These are phyloP conservation scores for Gryllus longicercus DNA, from an alignment of 2,888 invertebrate genomes.

Conservation along the genomic window DNA sequence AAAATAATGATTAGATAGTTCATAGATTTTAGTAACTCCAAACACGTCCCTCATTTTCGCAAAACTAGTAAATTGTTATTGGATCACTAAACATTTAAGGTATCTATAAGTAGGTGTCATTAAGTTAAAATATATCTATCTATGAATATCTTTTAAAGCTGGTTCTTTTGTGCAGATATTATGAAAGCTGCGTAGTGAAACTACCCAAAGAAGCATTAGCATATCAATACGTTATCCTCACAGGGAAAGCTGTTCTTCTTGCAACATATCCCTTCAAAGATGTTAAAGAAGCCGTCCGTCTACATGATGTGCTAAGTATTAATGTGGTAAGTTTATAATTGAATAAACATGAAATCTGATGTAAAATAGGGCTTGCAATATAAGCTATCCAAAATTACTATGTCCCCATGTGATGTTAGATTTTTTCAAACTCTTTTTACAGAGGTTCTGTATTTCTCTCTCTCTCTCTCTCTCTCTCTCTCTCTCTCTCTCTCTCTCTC, in stretches of 20 bases:
- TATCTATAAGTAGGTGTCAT: too few species aligned
- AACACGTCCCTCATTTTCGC: neutral
- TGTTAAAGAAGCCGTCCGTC: constrained; percentile 19
- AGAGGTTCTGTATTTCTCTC: too few species aligned
- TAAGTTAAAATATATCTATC: too few species aligned
- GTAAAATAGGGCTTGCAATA: too few species aligned
- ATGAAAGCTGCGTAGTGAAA: constrained; percentile 23
- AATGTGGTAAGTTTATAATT: constrained; percentile 23
- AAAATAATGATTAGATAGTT: neutral
- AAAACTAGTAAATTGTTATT: neutral
- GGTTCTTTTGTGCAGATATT: constrained; percentile 23
- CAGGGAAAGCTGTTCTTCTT: constrained; percentile 19
- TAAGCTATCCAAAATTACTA: too few species aligned
- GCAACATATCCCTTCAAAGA: constrained; percentile 19
- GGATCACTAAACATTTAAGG: too few species aligned
- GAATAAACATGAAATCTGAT: too few species aligned
- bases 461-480: neutral
- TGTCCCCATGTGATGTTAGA: too few species aligned
- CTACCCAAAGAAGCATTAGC: constrained; percentile 2
- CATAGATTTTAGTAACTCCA: neutral
- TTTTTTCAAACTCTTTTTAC: too few species aligned
- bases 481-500: neutral
- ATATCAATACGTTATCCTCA: constrained; percentile 21
- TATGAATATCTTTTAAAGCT: too few species aligned
- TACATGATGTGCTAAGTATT: constrained; percentile 23